Evolutionary conservation across 2,113 vertebrate genomes (phyloP).

Genomic region (Caloenas nicobarica): DNA sequence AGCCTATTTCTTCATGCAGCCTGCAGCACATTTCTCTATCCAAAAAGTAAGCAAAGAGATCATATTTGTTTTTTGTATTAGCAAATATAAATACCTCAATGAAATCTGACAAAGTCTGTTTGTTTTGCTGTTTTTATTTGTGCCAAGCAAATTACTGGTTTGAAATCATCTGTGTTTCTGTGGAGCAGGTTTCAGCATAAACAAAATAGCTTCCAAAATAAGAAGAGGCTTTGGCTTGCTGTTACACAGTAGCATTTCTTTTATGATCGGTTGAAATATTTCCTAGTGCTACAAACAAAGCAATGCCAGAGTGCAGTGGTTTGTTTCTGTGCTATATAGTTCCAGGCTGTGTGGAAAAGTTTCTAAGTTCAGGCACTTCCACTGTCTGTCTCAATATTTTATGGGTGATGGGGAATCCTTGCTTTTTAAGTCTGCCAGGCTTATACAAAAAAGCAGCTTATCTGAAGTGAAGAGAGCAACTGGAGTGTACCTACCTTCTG

Average conservation of each 20-base stretch:
- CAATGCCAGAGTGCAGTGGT: not conserved
- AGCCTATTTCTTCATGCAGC: not conserved
- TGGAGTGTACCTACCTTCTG: not conserved
- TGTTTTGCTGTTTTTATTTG: not conserved
- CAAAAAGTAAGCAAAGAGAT: not conserved
- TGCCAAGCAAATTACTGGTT: not conserved
- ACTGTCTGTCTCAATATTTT: not conserved
- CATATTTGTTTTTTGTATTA: not conserved
- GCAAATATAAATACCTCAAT: not conserved
- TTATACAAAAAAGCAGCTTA: not conserved
- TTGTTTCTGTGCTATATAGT: not conserved
- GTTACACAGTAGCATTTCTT: not conserved
- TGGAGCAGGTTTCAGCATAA: not conserved
- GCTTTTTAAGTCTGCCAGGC: not conserved
- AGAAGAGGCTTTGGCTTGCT: not conserved
- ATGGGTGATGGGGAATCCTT: not conserved
- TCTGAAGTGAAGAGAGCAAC: not conserved
- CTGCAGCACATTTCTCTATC: not conserved
- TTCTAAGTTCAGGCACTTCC: not conserved
- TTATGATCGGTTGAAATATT: not conserved
- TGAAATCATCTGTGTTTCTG: not conserved
- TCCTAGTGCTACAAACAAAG: not conserved
- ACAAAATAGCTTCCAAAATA: not conserved
- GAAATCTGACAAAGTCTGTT: not conserved
- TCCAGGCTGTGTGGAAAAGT: not conserved